Evolutionary conservation across 2,888 invertebrate species (phyloP).

Genomic region (Heliconius sara): DNA sequence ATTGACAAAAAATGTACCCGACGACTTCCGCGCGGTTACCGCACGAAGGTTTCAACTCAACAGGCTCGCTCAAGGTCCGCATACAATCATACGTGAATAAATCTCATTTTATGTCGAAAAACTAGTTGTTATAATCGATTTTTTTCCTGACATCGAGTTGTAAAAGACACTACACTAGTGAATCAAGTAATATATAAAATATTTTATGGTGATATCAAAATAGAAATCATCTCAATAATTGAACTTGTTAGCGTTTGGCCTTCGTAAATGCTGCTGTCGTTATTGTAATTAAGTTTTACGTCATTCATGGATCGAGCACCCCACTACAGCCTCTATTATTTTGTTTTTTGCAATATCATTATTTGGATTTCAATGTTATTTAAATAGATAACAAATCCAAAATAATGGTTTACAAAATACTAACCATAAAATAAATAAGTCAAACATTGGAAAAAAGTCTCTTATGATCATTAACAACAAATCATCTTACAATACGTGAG

Average conservation of each 20-base stretch:
- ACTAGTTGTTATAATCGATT: constrained; percentile 71
- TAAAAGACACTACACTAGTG: constrained; percentile 62
- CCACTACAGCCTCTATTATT: constrained; percentile 76
- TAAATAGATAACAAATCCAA: constrained; percentile 27
- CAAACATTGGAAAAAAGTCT: background rate
- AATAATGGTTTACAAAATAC: background rate
- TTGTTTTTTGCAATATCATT: constrained; percentile 74
- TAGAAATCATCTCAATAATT: constrained; percentile 76
- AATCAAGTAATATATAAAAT: constrained; percentile 66
- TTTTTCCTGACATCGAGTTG: constrained; percentile 68
- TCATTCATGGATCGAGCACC: constrained; percentile 79
- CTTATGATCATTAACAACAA: background rate
- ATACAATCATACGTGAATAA: constrained; percentile 81
- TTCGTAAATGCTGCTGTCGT: constrained; percentile 73
- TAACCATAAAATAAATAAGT: background rate
- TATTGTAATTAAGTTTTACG: constrained; percentile 83
- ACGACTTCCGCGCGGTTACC: constrained; percentile 83
- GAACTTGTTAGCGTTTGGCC: constrained; percentile 75
- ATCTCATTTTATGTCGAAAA: constrained; percentile 76
- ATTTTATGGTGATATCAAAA: constrained; percentile 68
- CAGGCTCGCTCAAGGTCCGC: constrained; percentile 80
- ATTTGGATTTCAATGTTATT: constrained; percentile 53
- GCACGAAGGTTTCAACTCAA: constrained; percentile 82
- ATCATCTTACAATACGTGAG: background rate
- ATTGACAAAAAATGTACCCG: constrained; percentile 80